A percentile compares a stretch with the other conserved stretches of the same genome.
phyloP scores from a whole-genome alignment of 2,888 invertebrate genomes.

The Hydriomena furcata region DNA sequence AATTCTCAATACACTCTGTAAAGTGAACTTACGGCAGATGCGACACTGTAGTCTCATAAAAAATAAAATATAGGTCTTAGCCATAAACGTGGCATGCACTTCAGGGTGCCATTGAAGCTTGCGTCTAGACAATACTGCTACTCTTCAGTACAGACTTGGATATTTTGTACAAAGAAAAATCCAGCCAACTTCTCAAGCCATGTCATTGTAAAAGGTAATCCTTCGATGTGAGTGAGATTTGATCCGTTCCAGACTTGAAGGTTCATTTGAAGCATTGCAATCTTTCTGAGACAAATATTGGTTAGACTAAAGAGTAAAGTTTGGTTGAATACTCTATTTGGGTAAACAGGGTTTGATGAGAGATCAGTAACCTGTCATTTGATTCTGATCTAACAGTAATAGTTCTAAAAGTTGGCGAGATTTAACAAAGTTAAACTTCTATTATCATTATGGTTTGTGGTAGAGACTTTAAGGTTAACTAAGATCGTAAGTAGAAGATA shows the following conservation, averaged over 20 bases:
- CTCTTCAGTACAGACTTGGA: constrained; percentile 43
- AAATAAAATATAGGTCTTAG: constrained; percentile 35
- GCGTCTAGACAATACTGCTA: constrained; percentile 46
- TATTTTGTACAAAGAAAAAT: constrained; percentile 40
- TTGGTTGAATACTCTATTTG: constrained; percentile 45
- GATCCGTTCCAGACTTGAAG: constrained; percentile 41
- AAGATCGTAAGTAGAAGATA: too few species aligned
- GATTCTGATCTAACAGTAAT: constrained; percentile 10
- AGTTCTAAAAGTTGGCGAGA: not conserved
- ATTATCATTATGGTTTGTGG: too few species aligned
- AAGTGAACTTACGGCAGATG: constrained; percentile 19
- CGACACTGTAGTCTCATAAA: constrained; percentile 31
- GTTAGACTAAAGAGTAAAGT: constrained; percentile 38
- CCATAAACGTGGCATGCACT: constrained; percentile 33
- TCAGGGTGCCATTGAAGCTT: constrained; percentile 36
- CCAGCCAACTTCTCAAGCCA: constrained; percentile 33
- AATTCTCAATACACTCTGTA: constrained; percentile 17
- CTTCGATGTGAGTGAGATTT: constrained; percentile 40
- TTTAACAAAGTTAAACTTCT: too few species aligned
- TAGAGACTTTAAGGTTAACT: too few species aligned
- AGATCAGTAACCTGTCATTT: constrained; percentile 20
- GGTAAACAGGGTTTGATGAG: constrained; percentile 38
- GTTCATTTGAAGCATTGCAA: constrained; percentile 32
- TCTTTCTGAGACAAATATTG: constrained; percentile 49
- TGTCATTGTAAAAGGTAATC: constrained; percentile 43